Base-by-base conservation (phyloP, 2,888 invertebrate genomes). In the Idaea straminata region DNA sequence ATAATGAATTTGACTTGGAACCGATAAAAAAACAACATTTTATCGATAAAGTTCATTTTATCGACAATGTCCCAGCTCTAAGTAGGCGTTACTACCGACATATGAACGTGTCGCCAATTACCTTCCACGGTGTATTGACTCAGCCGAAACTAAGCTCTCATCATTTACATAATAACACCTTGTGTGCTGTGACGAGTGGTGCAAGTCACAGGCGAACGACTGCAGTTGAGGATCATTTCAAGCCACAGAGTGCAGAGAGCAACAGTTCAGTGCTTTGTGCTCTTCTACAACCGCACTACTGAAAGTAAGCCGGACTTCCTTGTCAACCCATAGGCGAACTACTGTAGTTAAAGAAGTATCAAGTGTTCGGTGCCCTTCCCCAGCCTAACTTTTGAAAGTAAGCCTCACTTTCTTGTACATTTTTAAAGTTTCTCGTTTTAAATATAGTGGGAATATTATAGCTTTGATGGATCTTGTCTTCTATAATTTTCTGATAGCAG, bases 81-180 rank as follows among this genome's bases (percentile, higher is more conserved):
- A 64, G 70, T 71, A 77, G 82, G 79, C 81, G 80, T 81, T 74
- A 78, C 77, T 78, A 72, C 75, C 78, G 76, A 73, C 76, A 75
- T 76, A 76, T 80, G 82, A 80, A 86, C 87, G 86, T 89, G 89
- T 91, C 88, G 87, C 87, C 92, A 87, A 91, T 91, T 89, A 89
- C 88, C 87, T 82, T 79, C 79, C 78, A 79, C 76, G 76, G 74
- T 78, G 86, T 92, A 91, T 91, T 91, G 91, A 91, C 91, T 92
- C 88, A 89, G 88, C 85, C 90, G 87, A 88, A 90, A 88, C 89
- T 82, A 81, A 81, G 86, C 90, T 91, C 92, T 87, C 92, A 91
- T 91, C 87, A 92, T 92, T 92, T 92, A 87, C 92, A 92, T 92
- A 92, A 92, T 91, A 90, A 92, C 89, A 91, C 89, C 91, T 91